Evolutionary conservation across 2,888 invertebrate species (phyloP), one percentile per base, ranked within the genome.

Genomic region (Hypomecis atomaria): DNA sequence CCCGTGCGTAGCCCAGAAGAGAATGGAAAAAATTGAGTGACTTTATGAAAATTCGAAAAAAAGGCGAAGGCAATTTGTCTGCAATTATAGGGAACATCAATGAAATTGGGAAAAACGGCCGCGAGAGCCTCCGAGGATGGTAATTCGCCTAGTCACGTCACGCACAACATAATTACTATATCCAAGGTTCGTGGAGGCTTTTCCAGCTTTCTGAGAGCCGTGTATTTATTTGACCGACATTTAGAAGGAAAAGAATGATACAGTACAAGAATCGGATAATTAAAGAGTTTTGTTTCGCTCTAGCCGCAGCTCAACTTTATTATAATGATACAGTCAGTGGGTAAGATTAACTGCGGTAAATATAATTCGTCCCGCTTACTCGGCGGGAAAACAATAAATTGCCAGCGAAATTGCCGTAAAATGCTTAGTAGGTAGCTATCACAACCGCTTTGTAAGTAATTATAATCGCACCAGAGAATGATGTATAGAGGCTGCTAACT

Each of bases 371-470:
- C 44, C 58, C 66, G 61, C 59, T 68, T 74, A 71, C 65, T 70
- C 71, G 65, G 68, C 65, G 65, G 69, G 71, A 72, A 68, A 71
- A 78, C 75, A 77, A 74, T 73, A 82, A 80, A 83, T 76, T 80
- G 77, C 71, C 57, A 72, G 72, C 71, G 69, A 81, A 81, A 82
- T 81, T 76, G 73, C 73, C 73, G 66, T 75, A 74, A 79, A 82
- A 78, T 75, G 69, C 69, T 74, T 73, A 70, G 76, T 75, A 75
- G 73, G 72, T 71, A 73, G 68, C 71, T 72, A 75, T 75, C 68
- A 73, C 72, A 73, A 71, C 69, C 59, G 71, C 75, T 77, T 75
- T 71, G 64, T 64, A 73, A 73, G 71, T 75, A 78, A 70, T 70
- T 69, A 73, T 76, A 70, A 71, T 65, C 69, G 71, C 64, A 71